These are phyloP conservation scores for Didymodactylos carnosus DNA, from an alignment of 2,888 invertebrate genomes.

Conservation along the genomic window DNA sequence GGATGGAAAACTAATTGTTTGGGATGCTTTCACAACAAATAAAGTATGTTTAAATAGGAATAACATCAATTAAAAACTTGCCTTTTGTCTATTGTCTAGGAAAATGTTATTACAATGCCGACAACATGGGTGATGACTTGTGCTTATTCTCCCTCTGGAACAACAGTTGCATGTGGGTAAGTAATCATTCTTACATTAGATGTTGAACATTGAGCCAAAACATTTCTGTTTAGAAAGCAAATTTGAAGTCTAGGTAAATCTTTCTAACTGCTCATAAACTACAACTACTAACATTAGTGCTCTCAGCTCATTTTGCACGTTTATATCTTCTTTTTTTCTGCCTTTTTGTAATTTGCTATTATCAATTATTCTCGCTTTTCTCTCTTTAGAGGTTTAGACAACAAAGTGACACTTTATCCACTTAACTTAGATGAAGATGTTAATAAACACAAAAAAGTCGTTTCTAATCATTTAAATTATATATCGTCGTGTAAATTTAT, in stretches of 20 bases:
- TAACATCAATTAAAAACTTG: no score
- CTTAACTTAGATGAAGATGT: slow-evolving; percentile 66
- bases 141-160: slow-evolving; percentile 80
- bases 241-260: no score
- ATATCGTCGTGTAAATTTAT: slow-evolving; percentile 95
- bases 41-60: no score
- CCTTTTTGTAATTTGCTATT: no score
- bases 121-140: slow-evolving; percentile 95
- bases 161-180: slow-evolving; percentile 66
- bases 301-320: no score
- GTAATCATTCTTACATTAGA: no score
- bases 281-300: no score
- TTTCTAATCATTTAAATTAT: slow-evolving; percentile 93
- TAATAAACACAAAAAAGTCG: slow-evolving; percentile 60
- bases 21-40: slow-evolving; percentile 92
- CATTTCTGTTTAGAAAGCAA: background rate
- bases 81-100: slow-evolving; percentile 26
- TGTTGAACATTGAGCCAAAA: no score
- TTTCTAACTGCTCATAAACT: no score
- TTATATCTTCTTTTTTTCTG: no score
- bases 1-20: slow-evolving; percentile 89
- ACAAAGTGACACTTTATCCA: slow-evolving; percentile 95
- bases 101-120: slow-evolving; percentile 82
- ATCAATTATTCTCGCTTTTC: background rate
- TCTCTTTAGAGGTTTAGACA: slow-evolving; percentile 66